Evolutionary conservation across 2,113 vertebrate species (phyloP).

Genomic region (Thamnophis sirtalis): DNA sequence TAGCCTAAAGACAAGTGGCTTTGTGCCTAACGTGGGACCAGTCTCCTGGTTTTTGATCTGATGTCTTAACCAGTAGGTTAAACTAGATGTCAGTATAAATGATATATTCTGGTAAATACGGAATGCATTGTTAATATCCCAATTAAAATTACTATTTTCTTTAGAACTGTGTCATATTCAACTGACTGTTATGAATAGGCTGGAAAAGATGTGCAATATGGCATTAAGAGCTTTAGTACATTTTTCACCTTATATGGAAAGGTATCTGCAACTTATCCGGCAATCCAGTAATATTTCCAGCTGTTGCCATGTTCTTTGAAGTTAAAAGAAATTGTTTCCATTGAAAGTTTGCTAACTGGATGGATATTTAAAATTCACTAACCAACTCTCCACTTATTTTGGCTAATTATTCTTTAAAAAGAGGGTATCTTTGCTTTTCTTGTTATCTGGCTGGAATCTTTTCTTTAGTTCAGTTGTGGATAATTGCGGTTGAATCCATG

Average conservation of each 20-base stretch:
- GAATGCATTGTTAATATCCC: slow-evolving; percentile 25
- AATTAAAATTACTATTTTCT: slow-evolving; percentile 19
- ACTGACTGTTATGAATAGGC: slow-evolving; percentile 38
- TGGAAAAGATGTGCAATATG: slow-evolving; percentile 39
- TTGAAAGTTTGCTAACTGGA: slow-evolving; percentile 2
- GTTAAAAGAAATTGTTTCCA: slow-evolving; percentile 57
- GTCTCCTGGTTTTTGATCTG: background rate
- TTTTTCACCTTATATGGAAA: slow-evolving; percentile 81
- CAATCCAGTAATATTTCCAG: slow-evolving; percentile 65
- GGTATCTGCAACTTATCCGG: slow-evolving; percentile 65
- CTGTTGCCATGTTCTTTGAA: slow-evolving; percentile 72
- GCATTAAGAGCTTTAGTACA: slow-evolving; percentile 54
- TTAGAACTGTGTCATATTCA: slow-evolving; percentile 20
- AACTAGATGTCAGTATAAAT: background rate
- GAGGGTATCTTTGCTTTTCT: background rate
- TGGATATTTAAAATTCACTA: background rate
- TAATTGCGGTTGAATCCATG: slow-evolving; percentile 23
- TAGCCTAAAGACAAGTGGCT: background rate
- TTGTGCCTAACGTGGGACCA: background rate
- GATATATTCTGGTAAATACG: background rate
- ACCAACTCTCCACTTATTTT: background rate
- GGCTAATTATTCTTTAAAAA: background rate
- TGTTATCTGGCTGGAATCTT: background rate
- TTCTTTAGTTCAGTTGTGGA: background rate
- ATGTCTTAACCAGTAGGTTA: background rate